These are phyloP conservation scores for Lichenostomus cassidix DNA, from an alignment of 2,113 vertebrate species.

Conservation along the genomic window DNA sequence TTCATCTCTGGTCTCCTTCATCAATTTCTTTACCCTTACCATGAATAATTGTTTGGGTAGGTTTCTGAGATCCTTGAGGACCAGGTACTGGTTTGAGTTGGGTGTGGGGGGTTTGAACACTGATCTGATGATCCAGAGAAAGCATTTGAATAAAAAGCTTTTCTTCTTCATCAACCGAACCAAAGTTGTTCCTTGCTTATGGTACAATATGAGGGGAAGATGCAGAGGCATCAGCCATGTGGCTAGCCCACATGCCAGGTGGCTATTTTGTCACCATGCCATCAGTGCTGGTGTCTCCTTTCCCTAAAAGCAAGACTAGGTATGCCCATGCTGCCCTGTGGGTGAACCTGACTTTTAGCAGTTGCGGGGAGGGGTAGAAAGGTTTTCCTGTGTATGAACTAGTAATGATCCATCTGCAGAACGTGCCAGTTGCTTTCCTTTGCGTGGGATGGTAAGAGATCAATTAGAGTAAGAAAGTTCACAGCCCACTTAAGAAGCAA, in stretches of 20 bases:
- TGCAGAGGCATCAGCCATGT: background rate
- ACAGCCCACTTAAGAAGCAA: constrained; percentile 65
- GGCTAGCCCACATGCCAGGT: constrained; percentile 6
- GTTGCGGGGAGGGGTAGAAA: background rate
- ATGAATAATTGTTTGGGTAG: background rate
- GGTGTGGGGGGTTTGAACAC: background rate
- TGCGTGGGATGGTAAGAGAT: constrained; percentile 59
- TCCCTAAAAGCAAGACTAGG: background rate
- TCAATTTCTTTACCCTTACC: background rate
- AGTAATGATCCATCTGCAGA: constrained; percentile 26
- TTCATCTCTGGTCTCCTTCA: background rate
- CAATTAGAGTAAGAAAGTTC: constrained; percentile 66
- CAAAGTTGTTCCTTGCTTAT: background rate
- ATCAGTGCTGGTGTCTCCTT: background rate
- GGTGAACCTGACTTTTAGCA: background rate
- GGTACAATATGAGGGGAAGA: background rate
- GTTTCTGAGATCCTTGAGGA: background rate
- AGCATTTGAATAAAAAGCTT: background rate
- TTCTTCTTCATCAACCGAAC: background rate
- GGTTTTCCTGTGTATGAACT: background rate
- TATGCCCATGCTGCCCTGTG: background rate
- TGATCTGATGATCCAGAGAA: background rate
- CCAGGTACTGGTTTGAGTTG: background rate
- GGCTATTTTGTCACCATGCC: background rate
- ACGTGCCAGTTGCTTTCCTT: constrained; percentile 40